Percentiles rank a stretch among this genome's conserved stretches.
Evolutionary conservation across 2,113 vertebrate genomes (phyloP).

Genomic region (Penelope pileata): DNA sequence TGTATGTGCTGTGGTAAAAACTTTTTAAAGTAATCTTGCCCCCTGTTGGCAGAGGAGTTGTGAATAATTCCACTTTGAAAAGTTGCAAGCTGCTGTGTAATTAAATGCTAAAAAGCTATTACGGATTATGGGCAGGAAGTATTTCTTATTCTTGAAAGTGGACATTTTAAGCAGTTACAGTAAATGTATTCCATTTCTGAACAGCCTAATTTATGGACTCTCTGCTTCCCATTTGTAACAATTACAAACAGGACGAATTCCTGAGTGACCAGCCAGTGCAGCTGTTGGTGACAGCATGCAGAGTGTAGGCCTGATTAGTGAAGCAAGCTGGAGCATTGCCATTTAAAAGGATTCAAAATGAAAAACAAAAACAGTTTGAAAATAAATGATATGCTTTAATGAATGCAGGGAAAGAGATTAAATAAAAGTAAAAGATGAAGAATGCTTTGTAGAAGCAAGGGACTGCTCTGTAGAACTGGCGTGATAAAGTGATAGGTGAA

Average conservation of each 20-base stretch:
- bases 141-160: neutral
- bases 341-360: constrained; percentile 19
- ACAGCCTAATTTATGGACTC: neutral
- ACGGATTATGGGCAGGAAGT: neutral
- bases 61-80: neutral
- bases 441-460: neutral
- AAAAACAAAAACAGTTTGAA: neutral
- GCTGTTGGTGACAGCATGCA: neutral
- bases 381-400: neutral
- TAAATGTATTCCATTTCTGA: neutral
- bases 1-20: neutral
- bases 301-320: neutral
- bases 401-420: neutral
- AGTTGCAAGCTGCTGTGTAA: neutral
- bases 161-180: neutral
- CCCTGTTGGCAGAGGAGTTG: neutral
- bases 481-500: neutral
- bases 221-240: neutral
- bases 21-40: neutral
- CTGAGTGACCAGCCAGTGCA: neutral
- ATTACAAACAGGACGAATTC: neutral
- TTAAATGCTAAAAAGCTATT: neutral
- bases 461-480: neutral
- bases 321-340: neutral
- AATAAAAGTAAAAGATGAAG: neutral